A percentile compares a stretch with the other conserved stretches of the same genome.
Evolutionary conservation across 2,113 vertebrate genomes (phyloP).

Genomic region (Hipposideros armiger): DNA sequence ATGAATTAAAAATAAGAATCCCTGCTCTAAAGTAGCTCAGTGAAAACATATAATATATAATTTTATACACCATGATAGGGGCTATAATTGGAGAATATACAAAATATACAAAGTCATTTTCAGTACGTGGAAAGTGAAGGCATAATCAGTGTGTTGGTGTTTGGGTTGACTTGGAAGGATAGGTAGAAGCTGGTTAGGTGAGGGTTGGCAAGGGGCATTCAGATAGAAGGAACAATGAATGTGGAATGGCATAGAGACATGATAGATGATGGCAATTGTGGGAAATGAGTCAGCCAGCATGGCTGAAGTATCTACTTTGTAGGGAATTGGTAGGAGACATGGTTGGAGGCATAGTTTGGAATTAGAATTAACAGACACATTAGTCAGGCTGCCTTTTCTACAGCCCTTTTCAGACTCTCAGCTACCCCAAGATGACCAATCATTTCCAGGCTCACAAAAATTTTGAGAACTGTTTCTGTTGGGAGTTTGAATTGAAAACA

Average conservation of each 20-base stretch:
- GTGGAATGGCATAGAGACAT: neutral
- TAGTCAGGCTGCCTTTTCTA: neutral
- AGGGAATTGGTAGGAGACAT: neutral
- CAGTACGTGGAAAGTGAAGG: neutral
- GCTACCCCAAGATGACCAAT: neutral
- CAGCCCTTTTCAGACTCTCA: neutral
- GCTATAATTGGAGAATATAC: neutral
- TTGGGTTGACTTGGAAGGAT: neutral
- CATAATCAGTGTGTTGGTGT: neutral
- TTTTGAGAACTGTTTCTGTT: neutral
- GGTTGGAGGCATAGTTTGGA: neutral
- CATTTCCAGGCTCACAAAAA: neutral
- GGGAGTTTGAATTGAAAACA: neutral
- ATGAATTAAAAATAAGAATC: conserved; percentile 29
- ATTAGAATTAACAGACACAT: neutral
- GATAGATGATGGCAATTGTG: neutral
- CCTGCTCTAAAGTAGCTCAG: neutral
- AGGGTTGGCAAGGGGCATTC: neutral
- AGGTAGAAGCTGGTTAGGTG: neutral
- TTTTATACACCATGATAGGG: neutral
- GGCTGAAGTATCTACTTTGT: neutral
- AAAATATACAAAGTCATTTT: neutral
- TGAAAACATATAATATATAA: neutral
- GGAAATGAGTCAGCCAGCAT: neutral
- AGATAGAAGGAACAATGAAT: neutral